Conservation (phyloP, 2,888 invertebrate genomes). For the Drosophila neotestacea region DNA sequence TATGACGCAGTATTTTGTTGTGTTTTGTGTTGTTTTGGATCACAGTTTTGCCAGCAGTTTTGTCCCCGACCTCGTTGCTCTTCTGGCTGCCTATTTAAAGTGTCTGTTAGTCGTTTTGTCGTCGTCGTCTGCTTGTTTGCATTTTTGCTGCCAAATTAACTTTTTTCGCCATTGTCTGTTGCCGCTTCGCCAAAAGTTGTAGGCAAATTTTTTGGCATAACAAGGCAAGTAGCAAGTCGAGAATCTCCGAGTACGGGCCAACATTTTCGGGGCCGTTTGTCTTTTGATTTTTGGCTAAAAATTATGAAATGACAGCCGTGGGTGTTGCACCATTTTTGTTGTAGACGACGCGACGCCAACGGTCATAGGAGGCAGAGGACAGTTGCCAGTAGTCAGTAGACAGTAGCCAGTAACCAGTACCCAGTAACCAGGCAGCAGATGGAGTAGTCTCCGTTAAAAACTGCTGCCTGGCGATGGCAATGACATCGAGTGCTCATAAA, state of each 20-base stretch:
- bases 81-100: conserved; percentile 47
- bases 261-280: conserved; percentile 59
- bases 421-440: conserved; percentile 1
- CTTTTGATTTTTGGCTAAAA: conserved; percentile 63
- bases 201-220: conserved; percentile 74
- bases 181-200: conserved; percentile 53
- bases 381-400: conserved; percentile 3
- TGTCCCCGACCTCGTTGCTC: neutral
- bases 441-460: neutral
- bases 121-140: conserved; percentile 69
- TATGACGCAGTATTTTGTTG: conserved; percentile 66
- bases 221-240: conserved; percentile 52
- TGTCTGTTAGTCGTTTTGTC: conserved; percentile 51
- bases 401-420: neutral
- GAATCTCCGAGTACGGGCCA: conserved; percentile 47
- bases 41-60: conserved; percentile 39
- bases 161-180: conserved; percentile 70
- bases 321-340: conserved; percentile 60
- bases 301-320: conserved; percentile 73
- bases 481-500: conserved; percentile 67
- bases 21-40: conserved; percentile 56
- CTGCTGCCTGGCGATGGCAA: conserved; percentile 46
- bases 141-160: conserved; percentile 79
- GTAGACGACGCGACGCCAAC: conserved; percentile 65
- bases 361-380: neutral